These are phyloP conservation scores for Notarius quadriscutis DNA, from an alignment of 2,113 vertebrate species.

Conservation along the genomic window DNA sequence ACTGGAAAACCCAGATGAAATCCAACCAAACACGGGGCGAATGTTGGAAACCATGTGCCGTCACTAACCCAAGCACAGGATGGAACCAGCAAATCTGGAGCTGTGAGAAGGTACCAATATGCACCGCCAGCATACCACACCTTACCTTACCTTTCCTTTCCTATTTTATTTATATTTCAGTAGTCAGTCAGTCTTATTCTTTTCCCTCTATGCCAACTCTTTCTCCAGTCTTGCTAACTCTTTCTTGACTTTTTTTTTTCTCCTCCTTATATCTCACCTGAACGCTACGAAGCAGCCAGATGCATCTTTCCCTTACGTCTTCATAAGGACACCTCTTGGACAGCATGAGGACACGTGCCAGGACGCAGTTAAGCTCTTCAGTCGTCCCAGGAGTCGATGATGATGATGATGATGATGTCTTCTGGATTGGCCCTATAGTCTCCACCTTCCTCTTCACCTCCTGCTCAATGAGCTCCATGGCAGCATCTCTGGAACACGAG, in stretches of 20 bases:
- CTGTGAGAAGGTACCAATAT: not conserved
- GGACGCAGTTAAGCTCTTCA: slow-evolving; percentile 78
- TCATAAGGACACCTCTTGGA: slow-evolving; percentile 87
- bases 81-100: not conserved
- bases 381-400: slow-evolving; percentile 37
- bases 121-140: not conserved
- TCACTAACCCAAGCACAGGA: not conserved
- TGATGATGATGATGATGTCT: slow-evolving; percentile 29
- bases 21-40: not conserved
- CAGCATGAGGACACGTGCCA: slow-evolving; percentile 89
- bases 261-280: slow-evolving; percentile 75
- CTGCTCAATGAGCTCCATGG: slow-evolving; percentile 83
- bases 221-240: not conserved
- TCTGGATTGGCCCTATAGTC: slow-evolving; percentile 62
- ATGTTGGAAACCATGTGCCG: not conserved
- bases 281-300: slow-evolving; percentile 75
- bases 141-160: not conserved
- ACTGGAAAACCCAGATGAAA: not conserved
- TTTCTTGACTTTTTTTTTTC: not conserved
- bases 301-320: slow-evolving; percentile 81
- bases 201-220: not conserved
- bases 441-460: slow-evolving; percentile 78
- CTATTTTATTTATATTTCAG: not conserved
- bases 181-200: not conserved
- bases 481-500: slow-evolving; percentile 69